Conservation (phyloP, 37 sponge, comb jelly and placozoan species). For the Chondrilla cf. caribensis region DNA sequence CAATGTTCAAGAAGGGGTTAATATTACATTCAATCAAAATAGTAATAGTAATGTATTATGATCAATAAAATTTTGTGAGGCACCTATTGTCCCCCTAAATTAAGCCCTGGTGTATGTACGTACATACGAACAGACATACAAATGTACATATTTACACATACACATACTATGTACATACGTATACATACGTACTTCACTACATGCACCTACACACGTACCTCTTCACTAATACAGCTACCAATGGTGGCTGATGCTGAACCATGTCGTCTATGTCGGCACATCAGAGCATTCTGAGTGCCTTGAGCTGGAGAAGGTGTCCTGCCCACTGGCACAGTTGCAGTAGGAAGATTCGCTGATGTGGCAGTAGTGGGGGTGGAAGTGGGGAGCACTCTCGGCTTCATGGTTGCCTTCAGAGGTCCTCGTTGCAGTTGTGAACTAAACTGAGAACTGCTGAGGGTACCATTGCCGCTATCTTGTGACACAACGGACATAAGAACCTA, state of each 20-base stretch:
- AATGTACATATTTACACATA: no score
- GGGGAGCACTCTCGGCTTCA: constrained; percentile 40
- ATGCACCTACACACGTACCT: neutral
- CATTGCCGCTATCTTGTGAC: constrained; percentile 66
- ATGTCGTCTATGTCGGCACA: neutral
- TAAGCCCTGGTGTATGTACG: no score
- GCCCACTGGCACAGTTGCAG: neutral
- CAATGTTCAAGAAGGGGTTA: no score
- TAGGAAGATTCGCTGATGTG: neutral
- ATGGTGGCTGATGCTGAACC: constrained; percentile 13
- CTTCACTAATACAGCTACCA: neutral
- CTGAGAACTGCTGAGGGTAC: constrained; percentile 33
- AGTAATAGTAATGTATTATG: no score
- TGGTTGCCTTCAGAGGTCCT: constrained; percentile 54
- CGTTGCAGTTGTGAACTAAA: neutral
- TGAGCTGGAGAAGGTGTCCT: constrained; percentile 24
- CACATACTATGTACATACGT: no score
- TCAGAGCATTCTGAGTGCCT: neutral
- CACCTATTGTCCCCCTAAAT: no score
- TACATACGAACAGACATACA: no score
- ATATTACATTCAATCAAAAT: no score
- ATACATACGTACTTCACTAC: neutral
- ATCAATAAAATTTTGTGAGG: no score
- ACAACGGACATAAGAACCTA: constrained; percentile 38
- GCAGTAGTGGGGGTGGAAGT: neutral